Evolutionary conservation across 2,888 invertebrate genomes (phyloP).

Genomic region (Zygothrica quintamaculata): DNA sequence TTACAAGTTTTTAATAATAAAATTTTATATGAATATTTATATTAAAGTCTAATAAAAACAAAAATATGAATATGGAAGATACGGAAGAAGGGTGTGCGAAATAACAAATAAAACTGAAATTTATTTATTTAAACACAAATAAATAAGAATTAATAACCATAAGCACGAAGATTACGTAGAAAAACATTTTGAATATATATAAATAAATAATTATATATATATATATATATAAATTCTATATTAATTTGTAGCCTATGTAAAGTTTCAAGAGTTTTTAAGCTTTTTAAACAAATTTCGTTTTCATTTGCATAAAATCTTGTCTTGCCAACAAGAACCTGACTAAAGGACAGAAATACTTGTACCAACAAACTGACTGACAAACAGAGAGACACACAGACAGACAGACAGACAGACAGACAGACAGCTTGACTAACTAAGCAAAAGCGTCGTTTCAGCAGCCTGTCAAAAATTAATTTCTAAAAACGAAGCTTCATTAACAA

Average conservation of each 20-base stretch:
- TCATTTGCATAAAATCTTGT: slow-evolving; percentile 65
- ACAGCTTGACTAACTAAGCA: slow-evolving; percentile 4
- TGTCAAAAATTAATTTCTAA: slow-evolving; percentile 45
- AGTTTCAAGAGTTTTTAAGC: slow-evolving; percentile 41
- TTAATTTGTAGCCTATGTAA: slow-evolving; percentile 51
- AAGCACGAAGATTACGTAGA: slow-evolving; percentile 10
- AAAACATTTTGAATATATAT: too few relatives aligned
- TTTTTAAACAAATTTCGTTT: slow-evolving; percentile 65
- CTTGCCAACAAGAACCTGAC: slow-evolving; percentile 46
- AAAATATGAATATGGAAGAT: slow-evolving; percentile 55
- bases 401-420: neutral
- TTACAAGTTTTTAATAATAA: slow-evolving; percentile 4
- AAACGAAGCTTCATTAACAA: slow-evolving; percentile 57
- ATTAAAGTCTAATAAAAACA: neutral
- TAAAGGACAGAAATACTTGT: slow-evolving; percentile 33
- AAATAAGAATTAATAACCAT: slow-evolving; percentile 54
- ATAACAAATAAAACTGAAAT: slow-evolving; percentile 42
- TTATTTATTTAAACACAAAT: slow-evolving; percentile 53
- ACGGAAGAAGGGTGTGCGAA: slow-evolving; percentile 10
- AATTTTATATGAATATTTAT: neutral
- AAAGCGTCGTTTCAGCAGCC: slow-evolving; percentile 26
- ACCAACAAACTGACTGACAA: slow-evolving; percentile 25
- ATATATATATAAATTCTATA: slow-evolving; percentile 58
- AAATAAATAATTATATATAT: slow-evolving; percentile 12
- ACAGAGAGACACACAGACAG: neutral